phyloP scores from a whole-genome alignment of 2,113 vertebrate genomes.

The Paramormyrops kingsleyae region DNA sequence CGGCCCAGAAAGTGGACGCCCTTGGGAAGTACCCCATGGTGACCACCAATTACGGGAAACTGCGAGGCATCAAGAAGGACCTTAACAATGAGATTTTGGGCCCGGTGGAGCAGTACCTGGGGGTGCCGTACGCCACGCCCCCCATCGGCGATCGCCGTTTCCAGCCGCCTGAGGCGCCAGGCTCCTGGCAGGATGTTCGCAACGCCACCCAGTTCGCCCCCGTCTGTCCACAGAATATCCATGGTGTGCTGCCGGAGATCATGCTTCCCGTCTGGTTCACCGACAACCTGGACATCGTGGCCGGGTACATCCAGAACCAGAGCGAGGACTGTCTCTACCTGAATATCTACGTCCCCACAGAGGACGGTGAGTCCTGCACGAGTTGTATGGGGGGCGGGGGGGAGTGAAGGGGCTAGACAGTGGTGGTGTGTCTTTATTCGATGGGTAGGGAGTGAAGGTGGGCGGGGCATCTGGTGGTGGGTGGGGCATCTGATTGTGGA shows the following conservation, averaged over 20 bases:
- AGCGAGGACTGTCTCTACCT: slow-evolving; percentile 90
- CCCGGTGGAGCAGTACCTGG: slow-evolving; percentile 81
- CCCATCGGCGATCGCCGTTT: slow-evolving; percentile 80
- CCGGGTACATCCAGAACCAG: slow-evolving; percentile 86
- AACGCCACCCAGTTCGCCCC: slow-evolving; percentile 84
- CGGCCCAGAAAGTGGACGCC: slow-evolving; percentile 64
- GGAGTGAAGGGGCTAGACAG: not conserved
- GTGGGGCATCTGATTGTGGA: not conserved
- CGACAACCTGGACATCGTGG: slow-evolving; percentile 80
- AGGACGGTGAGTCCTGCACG: slow-evolving; percentile 75
- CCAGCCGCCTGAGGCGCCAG: slow-evolving; percentile 79
- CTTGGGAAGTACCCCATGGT: slow-evolving; percentile 68
- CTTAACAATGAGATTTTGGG: slow-evolving; percentile 89
- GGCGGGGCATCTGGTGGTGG: not conserved
- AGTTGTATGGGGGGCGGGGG: not conserved
- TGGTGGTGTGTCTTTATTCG: not conserved
- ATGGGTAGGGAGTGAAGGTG: not conserved
- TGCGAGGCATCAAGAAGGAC: slow-evolving; percentile 78
- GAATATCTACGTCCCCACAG: slow-evolving; percentile 86
- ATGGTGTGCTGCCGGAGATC: slow-evolving; percentile 81
- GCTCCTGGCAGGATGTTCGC: slow-evolving; percentile 83
- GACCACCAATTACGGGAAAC: slow-evolving; percentile 78
- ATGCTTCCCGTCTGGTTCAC: slow-evolving; percentile 93
- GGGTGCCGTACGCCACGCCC: slow-evolving; percentile 81
- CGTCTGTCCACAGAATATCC: slow-evolving; percentile 84